Conservation (phyloP, 1,140 invertebrate species). For the Metaphire vulgaris region DNA sequence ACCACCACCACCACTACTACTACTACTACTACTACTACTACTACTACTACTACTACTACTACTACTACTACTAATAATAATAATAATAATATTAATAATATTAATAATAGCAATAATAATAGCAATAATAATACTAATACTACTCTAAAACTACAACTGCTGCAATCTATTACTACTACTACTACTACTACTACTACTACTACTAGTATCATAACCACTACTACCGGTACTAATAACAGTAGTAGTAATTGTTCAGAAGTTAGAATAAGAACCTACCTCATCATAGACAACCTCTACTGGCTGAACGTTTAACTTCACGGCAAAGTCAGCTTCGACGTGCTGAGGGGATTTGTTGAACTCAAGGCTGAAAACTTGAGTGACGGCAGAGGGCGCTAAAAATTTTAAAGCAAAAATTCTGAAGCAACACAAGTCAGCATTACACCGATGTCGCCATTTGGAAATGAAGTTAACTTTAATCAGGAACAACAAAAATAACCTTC, state of each 20-base stretch:
- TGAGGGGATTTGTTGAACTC: conserved; percentile 70
- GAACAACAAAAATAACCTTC: too few relatives aligned
- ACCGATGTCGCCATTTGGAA: too few relatives aligned
- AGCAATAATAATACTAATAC: not conserved
- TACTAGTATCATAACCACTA: not conserved
- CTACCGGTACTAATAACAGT: not conserved
- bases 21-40: not conserved
- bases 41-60: not conserved
- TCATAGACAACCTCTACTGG: conserved; percentile 72
- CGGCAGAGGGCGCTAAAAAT: conserved; percentile 56
- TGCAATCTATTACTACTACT: not conserved
- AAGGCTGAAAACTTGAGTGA: conserved; percentile 65
- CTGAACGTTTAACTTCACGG: conserved; percentile 63
- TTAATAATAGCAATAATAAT: too few relatives aligned
- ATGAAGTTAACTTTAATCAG: too few relatives aligned
- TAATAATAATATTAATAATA: not conserved
- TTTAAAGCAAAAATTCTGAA: too few relatives aligned
- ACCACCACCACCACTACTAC: not conserved
- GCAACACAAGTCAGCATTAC: too few relatives aligned
- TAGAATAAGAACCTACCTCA: conserved; percentile 58
- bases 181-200: not conserved
- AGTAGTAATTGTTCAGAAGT: too few relatives aligned
- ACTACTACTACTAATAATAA: not conserved
- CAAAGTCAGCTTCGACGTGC: conserved; percentile 64
- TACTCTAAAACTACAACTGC: not conserved